Evolutionary conservation across 2,113 vertebrate genomes (phyloP).

Genomic region (Pica pica): DNA sequence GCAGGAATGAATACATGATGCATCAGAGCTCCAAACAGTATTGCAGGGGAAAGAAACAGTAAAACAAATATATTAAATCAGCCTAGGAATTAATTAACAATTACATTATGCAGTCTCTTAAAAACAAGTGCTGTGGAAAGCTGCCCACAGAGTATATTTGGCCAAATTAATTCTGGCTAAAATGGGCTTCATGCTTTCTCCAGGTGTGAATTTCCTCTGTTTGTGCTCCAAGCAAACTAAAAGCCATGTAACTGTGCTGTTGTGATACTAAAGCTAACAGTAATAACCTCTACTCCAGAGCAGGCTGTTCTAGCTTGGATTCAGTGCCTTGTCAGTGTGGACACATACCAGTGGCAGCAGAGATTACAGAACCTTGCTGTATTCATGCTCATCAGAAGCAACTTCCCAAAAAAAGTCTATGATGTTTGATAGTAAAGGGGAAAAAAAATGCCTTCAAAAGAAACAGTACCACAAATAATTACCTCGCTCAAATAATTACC

Average conservation of each 20-base stretch:
- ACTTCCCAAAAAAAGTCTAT: background rate
- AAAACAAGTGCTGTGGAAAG: background rate
- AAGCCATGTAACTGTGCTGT: background rate
- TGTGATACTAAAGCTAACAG: background rate
- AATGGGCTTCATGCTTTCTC: background rate
- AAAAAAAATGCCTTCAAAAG: background rate
- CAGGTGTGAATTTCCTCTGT: background rate
- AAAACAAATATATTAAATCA: background rate
- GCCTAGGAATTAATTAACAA: background rate
- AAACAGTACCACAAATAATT: background rate
- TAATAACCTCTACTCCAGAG: background rate
- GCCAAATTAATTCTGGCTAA: background rate
- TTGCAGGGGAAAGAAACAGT: background rate
- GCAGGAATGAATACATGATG: background rate
- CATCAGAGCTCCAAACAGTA: background rate
- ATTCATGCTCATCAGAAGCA: accelerated
- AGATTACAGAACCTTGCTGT: background rate
- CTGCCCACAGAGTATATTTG: background rate
- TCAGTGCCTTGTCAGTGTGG: background rate
- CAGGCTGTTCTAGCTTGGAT: background rate
- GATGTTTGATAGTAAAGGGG: background rate
- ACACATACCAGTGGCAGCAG: background rate
- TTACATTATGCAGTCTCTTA: background rate
- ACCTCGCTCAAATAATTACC: background rate
- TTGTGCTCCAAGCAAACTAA: background rate